phyloP scores from a whole-genome alignment of 2,113 vertebrate species.

The Amblyornis subalaris region DNA sequence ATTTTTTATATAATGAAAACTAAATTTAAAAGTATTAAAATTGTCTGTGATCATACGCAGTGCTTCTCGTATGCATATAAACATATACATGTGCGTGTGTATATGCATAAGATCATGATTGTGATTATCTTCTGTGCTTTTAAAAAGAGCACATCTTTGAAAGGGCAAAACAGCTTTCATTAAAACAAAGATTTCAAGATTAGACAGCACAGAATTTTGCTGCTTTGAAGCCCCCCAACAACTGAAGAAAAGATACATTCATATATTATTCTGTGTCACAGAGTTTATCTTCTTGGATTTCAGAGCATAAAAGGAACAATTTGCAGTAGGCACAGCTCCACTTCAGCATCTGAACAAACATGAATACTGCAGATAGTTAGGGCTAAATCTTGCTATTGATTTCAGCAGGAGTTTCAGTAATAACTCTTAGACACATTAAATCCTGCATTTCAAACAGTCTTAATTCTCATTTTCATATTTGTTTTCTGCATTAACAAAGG shows the following conservation, averaged over 20 bases:
- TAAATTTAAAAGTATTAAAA: not conserved
- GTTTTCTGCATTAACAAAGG: not conserved
- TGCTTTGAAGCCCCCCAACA: constrained; percentile 1
- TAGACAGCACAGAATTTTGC: not conserved
- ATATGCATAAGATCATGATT: not conserved
- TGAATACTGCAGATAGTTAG: not conserved
- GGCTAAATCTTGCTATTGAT: not conserved
- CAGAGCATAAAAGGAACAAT: not conserved
- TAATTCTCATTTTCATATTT: constrained; percentile 6
- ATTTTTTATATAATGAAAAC: not conserved
- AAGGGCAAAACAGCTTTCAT: not conserved
- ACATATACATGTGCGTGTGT: not conserved
- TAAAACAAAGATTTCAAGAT: constrained; percentile 15
- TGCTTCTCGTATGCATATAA: not conserved
- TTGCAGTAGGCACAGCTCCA: not conserved
- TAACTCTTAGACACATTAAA: not conserved
- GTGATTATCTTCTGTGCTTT: not conserved
- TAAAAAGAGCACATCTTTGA: not conserved
- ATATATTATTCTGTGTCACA: not conserved
- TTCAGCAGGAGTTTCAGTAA: not conserved
- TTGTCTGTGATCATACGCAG: not conserved
- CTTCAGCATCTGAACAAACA: constrained; percentile 31
- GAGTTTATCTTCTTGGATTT: constrained; percentile 28
- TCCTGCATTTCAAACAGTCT: not conserved
- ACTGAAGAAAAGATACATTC: not conserved